Evolutionary conservation across 2,888 invertebrate genomes (phyloP), one percentile per base, ranked within the genome.

Genomic region (Hylaea fasciaria): DNA sequence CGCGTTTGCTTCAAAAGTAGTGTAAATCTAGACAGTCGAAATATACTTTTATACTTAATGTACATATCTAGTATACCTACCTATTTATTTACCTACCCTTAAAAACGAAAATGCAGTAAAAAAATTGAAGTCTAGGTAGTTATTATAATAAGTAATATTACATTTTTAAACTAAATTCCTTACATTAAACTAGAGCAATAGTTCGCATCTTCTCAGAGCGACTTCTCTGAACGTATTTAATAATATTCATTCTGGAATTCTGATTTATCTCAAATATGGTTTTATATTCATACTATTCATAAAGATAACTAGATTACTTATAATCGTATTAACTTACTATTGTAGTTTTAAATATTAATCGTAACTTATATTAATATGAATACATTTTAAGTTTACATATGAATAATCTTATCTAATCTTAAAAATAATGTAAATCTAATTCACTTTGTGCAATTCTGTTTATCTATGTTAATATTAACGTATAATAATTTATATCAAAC

Each of bases 51-150:
- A 44, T 35, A 35, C 17, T n/a, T 44, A 52, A n/a, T n/a, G n/a
- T 32, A 32, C 32, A 7, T 32, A 32, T 32, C 10, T 9, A 32
- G 32, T 32, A 28, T 5, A 37, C n/a, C 12, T 37, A 35, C 35
- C 37, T 37, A 37, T 37, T 37, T 3, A 37, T 37, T 35, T 41
- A 62, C 9, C 11, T 35, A 35, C 3, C 9, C 1, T 2, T 76
- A 76, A 81, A 80, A 87, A 85, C 86, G 78, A 87, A 87, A 89
- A 86, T 81, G 85, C 84, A 82, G 83, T 86, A 86, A 78, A 85
- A 85, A 85, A 60, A 76, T 10, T 43, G 65, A 62, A 60, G 29
- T 11, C 62, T n/a, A n/a, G n/a, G n/a, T n/a, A n/a, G n/a, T n/a
- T n/a, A n/a, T n/a, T n/a, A n/a, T n/a, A n/a, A n/a, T 47, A 47